Conservation (phyloP, 2,797 vertebrate species). For the Toxotes lorentzi region DNA sequence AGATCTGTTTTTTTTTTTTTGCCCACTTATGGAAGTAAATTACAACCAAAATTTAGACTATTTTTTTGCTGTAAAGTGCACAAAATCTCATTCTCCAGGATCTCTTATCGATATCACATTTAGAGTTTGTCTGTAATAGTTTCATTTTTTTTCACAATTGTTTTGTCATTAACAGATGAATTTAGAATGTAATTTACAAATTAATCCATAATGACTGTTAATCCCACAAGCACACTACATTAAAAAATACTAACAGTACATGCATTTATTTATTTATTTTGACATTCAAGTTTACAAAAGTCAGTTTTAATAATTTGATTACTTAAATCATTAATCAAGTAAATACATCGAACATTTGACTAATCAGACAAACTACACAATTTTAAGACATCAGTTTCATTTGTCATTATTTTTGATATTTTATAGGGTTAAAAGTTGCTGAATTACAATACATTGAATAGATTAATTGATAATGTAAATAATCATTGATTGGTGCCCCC, state of each 20-base stretch:
- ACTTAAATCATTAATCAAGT: not conserved
- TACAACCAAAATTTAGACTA: not conserved
- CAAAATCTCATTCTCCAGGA: not conserved
- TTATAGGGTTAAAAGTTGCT: not conserved
- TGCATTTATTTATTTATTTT: not conserved
- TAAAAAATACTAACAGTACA: not conserved
- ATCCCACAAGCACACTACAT: not conserved
- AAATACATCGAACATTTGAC: no score
- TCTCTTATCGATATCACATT: not conserved
- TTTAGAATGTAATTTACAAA: not conserved
- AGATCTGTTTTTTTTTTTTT: slow-evolving; percentile 5
- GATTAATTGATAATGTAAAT: not conserved
- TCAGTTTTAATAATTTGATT: not conserved
- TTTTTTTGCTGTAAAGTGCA: not conserved
- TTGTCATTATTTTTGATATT: not conserved
- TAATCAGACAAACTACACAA: not conserved
- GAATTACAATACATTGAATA: not conserved
- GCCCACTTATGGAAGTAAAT: not conserved
- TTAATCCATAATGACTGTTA: not conserved
- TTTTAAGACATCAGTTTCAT: not conserved
- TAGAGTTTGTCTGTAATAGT: not conserved
- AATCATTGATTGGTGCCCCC: not conserved
- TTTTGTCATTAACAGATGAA: not conserved
- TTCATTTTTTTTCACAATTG: not conserved
- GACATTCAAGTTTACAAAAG: not conserved